Evolutionary conservation across 2,888 invertebrate species (phyloP), one percentile per base, ranked within the genome.

Genomic region (Crematogaster levior): DNA sequence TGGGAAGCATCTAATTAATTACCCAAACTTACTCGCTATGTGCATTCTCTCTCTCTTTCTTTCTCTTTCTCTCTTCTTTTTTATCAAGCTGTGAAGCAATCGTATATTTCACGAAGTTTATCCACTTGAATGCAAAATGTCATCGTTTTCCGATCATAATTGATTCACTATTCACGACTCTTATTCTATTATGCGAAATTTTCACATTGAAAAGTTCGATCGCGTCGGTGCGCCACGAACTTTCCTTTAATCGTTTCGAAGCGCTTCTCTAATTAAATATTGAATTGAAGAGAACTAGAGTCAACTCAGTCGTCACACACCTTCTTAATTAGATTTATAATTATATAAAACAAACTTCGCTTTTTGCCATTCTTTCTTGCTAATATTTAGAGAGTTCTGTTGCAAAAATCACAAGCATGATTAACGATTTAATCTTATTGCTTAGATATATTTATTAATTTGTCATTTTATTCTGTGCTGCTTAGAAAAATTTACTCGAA

Each of bases 1-100:
- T 27, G 70, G 30, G 66, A 80, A 65, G 68, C 72, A 66, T 53
- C 51, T 85, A 81, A 88, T 86, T 86, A 88, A 88, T 88, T 88
- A 85, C 48, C 75, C 48, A 72, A 83, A 79, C 85, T 85, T 63
- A 65, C 30, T 24, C 60, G 30, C 24, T 51, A 60, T 27, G n/a
- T n/a, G 12, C 60, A 51, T 24, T 53, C 18, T 43, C 40, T 3
- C 21, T 43, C 51, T 60, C 15, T 60, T n/a, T 43, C 4, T 48
- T 9, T 46, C 24, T 43, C 21, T 65, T 5, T 18, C 15, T 40
- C 6, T 53, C 15, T 34, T 10, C 27, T 12, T 70, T 2, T 66
- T 12, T n/a, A 40, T 34, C 24, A 53, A 61, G 4, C n/a, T 53
- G 43, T n/a, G n/a, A 37, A 63, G 24, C 46, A 79, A 43, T 77